Conservation (phyloP, 1,140 invertebrate species). For the Drosophila ironensis region DNA sequence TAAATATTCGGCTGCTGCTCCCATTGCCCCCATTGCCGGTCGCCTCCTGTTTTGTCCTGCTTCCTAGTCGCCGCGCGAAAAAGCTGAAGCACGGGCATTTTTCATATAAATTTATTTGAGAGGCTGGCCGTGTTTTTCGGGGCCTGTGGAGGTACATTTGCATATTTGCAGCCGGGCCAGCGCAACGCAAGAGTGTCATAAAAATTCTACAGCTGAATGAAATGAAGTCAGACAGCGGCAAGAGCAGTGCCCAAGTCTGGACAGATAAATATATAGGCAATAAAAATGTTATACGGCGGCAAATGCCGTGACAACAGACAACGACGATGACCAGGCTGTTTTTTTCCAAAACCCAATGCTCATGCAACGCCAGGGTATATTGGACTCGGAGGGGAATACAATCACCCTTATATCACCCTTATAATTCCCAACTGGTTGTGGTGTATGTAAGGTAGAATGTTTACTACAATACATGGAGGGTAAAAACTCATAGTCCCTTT, state of each 20-base stretch:
- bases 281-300: slow-evolving; percentile 64
- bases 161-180: slow-evolving; percentile 61
- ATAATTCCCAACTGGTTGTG: no score
- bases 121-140: slow-evolving; percentile 12
- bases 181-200: slow-evolving; percentile 58
- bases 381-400: no score
- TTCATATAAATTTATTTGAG: slow-evolving; percentile 72
- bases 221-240: slow-evolving; percentile 50
- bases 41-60: not conserved
- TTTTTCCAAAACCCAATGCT: no score
- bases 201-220: slow-evolving; percentile 58
- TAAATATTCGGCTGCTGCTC: no score
- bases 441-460: no score
- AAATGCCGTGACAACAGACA: slow-evolving; percentile 31
- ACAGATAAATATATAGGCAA: slow-evolving; percentile 58
- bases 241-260: not conserved
- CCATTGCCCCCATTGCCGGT: no score
- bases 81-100: slow-evolving; percentile 57
- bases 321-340: slow-evolving; percentile 10
- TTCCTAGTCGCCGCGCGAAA: slow-evolving; percentile 15
- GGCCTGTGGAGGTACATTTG: slow-evolving; percentile 45
- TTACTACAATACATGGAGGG: no score
- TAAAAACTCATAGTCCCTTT: no score
- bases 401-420: no score
- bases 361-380: no score